Percentiles rank a stretch among this genome's conserved stretches.
These are phyloP conservation scores for Capromys pilorides DNA, from an alignment of 2,797 vertebrate species.

Conservation along the genomic window DNA sequence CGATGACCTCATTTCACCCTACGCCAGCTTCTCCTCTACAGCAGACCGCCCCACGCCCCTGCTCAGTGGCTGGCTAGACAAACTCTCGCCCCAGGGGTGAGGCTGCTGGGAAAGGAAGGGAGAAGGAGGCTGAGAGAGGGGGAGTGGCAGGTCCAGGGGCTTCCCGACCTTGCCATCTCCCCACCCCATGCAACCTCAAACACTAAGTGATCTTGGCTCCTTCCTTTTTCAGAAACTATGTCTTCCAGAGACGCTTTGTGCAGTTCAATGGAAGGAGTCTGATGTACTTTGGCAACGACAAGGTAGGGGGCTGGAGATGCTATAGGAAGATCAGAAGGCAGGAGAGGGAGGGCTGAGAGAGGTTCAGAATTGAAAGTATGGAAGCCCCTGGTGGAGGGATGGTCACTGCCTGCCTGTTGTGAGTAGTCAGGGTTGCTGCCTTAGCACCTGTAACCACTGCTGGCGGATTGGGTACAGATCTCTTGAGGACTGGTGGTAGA, in stretches of 20 bases:
- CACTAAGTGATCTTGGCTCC: background rate
- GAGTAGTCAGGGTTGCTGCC: background rate
- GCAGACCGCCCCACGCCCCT: constrained; percentile 89
- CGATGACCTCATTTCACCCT: constrained; percentile 97
- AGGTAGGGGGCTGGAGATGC: constrained; percentile 86
- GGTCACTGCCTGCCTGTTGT: background rate
- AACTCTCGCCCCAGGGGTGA: constrained; percentile 97
- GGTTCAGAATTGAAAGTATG: background rate
- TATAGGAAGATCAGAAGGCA: background rate
- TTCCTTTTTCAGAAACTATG: constrained; percentile 91
- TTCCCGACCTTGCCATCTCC: background rate
- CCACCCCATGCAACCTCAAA: background rate
- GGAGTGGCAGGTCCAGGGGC: background rate
- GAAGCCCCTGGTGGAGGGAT: background rate
- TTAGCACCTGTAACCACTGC: background rate
- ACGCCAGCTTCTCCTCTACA: constrained; percentile 94
- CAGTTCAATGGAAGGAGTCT: constrained; percentile 96
- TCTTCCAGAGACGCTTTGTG: constrained; percentile 97
- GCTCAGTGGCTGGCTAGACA: constrained; percentile 96
- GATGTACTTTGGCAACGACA: constrained; percentile 96
- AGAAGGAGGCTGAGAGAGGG: background rate
- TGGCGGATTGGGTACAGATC: background rate
- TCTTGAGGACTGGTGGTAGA: background rate
- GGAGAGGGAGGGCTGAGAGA: background rate
- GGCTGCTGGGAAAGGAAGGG: constrained; percentile 38